Base-by-base conservation (phyloP, 2,888 invertebrate species). In the Nebria brevicollis region DNA sequence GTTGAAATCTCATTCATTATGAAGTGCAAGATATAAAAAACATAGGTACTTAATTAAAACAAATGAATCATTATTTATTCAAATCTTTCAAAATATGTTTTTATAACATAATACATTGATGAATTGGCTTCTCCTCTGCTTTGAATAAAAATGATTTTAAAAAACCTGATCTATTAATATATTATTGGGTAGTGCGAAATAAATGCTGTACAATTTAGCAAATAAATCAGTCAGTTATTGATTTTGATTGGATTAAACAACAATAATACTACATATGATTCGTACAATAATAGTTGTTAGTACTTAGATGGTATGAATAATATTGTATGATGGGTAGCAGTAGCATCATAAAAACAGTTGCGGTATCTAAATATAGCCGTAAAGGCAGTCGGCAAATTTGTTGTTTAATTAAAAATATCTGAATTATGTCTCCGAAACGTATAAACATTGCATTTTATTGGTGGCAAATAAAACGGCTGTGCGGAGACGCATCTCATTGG, bases 321-420 rank as follows among this genome's bases (percentile, higher is more conserved):
- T 13, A 54, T 7, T 54, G 8, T 54, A 54, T 11, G 54, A 54
- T 54, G 54, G 54, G 54, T 54, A 11, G 54, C 6, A 20, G 20
- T 20, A 20, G 20, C 20, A 1, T 20, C 20, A 20, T 20, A 20
- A 54, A 54, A 54, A 54, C 54, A 54, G 54, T 54, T 54, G 54
- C 54, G 41, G 34, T 54, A 65, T 54, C 81, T 81, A 81, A 81
- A 81, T 81, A 81, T 81, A 81, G 81, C 81, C 64, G 73, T 72
- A 15, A 80, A 66, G 74, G 66, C 64, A 80, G 75, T 80, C 80
- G 42, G 81, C 72, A 65, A 77, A 81, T 81, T 81, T 74, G 81
- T 77, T 81, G 77, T 81, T 81, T 81, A 81, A 81, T 81, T 81
- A 81, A 81, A 81, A 81, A 81, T 81, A 72, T 81, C 81, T 81